Evolutionary conservation across 2,888 invertebrate genomes (phyloP), one percentile per base, ranked within the genome.

Genomic region (Pachymerium ferrugineum): DNA sequence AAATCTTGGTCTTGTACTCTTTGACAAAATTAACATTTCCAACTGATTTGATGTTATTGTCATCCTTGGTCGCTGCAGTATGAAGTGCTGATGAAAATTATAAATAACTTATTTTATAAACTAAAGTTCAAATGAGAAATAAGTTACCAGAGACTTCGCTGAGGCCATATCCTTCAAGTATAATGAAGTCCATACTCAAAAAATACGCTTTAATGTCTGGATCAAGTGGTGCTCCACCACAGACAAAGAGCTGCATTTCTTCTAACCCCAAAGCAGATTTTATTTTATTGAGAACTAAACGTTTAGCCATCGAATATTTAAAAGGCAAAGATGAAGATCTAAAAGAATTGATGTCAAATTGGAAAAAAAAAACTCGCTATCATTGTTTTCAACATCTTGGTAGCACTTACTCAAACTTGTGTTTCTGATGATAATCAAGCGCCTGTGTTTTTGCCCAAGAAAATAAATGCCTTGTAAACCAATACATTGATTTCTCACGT

Each of bases 241-340:
- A 89, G 73, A 89, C 86, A 79, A 89, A 88, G 14, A 88, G 83
- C 71, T 84, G 81, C 79, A 91, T 90, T 71, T 88, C 86, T 80
- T 90, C 89, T 14, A 96, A 84, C 0, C 96, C 96, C 22, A 96
- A 84, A 0, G 89, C 88, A 16, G 86, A 85, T 78, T 89, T 90
- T 0, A 95, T 88, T 82, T 91, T 93, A 77, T 87, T 88, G 82
- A 94, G 90, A 72, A 96, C 88, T 25, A 96, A 79, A 74, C 87
- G 86, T 77, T 89, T 90, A 5, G 95, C 95, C 76, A 94, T 81
- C 75, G 87, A 86, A 84, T 92, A 95, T 0, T 91, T 88, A 82
- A 91, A 89, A 0, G 90, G 86, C 6, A 10, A 8, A 25, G 69
- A 69, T 5, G 69, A 5, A 22, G 69, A 69, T 28, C 69, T 69